Evolutionary conservation across 2,113 vertebrate species (phyloP).

Genomic region (Lepidothrix coronata): DNA sequence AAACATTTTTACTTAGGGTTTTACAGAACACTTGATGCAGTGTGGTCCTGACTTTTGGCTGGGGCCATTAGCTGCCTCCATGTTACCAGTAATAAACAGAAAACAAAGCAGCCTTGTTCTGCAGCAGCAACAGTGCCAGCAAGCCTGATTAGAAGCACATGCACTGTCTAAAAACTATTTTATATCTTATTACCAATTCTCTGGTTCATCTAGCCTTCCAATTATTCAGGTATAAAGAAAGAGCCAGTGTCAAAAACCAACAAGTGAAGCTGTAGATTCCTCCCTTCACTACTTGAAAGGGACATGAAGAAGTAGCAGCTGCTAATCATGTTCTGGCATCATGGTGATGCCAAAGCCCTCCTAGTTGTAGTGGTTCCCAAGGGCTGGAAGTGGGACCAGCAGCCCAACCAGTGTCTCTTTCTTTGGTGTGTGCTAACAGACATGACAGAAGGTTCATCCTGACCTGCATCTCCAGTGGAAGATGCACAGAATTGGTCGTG

Average conservation of each 20-base stretch:
- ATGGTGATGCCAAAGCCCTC: neutral
- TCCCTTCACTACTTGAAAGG: neutral
- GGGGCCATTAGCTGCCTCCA: neutral
- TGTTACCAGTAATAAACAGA: neutral
- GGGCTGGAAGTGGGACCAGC: neutral
- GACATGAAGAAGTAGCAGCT: neutral
- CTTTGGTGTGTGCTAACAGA: neutral
- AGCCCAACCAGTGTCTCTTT: neutral
- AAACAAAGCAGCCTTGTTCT: neutral
- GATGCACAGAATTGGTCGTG: neutral
- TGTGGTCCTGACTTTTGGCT: neutral
- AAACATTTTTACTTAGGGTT: neutral
- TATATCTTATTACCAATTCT: neutral
- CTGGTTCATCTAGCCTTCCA: neutral
- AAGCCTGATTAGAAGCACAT: neutral
- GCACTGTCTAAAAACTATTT: neutral
- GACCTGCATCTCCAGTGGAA: neutral
- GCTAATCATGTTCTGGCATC: neutral
- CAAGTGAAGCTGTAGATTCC: neutral
- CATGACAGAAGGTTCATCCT: neutral
- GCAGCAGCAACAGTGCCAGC: neutral
- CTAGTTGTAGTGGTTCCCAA: neutral
- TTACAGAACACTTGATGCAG: neutral
- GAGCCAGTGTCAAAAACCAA: neutral
- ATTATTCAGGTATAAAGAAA: neutral